Conservation (phyloP, 2,797 vertebrate genomes). For the Anomalospiza imberbis region DNA sequence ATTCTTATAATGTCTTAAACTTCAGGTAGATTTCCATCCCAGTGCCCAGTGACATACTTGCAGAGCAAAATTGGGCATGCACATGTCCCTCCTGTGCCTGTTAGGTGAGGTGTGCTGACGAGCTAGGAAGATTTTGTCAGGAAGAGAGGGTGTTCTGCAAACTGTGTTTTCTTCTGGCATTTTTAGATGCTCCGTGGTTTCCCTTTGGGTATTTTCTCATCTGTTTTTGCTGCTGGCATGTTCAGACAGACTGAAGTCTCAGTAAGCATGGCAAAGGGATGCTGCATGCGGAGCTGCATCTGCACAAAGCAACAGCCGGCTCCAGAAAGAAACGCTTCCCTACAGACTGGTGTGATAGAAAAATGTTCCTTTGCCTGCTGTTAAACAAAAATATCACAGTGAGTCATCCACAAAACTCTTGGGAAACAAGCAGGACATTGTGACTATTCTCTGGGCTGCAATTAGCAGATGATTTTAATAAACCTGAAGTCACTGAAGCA, state of each 20-base stretch:
- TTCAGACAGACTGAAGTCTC: background rate
- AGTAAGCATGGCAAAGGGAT: background rate
- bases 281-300: fast-evolving
- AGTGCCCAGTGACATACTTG: background rate
- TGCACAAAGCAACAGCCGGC: background rate
- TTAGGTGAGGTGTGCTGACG: background rate
- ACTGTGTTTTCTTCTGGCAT: background rate
- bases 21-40: background rate
- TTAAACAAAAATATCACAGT: background rate
- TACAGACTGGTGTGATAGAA: background rate
- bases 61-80: background rate
- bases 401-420: background rate
- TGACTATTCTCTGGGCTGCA: background rate
- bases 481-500: background rate
- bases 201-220: background rate
- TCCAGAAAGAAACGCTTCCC: background rate
- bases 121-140: background rate
- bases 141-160: background rate
- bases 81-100: background rate
- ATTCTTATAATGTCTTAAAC: background rate
- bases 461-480: background rate
- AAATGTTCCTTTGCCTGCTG: background rate
- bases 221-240: background rate
- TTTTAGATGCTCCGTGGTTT: background rate
- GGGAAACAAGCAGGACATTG: background rate